Conservation (phyloP, 2,888 invertebrate species). For the Calameuta pallipes region DNA sequence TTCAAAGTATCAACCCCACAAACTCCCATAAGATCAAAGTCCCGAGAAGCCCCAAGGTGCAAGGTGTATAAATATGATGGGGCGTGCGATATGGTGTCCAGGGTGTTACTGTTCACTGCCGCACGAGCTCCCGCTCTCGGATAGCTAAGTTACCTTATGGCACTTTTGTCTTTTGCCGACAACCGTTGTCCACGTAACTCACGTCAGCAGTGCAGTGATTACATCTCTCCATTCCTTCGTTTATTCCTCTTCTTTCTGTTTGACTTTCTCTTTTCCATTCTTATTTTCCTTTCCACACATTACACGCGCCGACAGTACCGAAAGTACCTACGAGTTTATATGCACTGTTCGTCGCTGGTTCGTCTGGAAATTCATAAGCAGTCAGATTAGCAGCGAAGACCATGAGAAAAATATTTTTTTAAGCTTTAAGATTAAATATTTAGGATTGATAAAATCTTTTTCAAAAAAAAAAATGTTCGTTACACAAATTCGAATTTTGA, state of each 20-base stretch:
- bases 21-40: conserved; percentile 34
- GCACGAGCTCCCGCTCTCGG: conserved; percentile 32
- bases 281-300: neutral
- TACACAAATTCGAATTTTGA: neutral
- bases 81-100: conserved; percentile 43
- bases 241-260: conserved; percentile 17
- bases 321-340: neutral
- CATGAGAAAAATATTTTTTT: neutral
- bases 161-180: conserved; percentile 49
- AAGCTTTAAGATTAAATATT: neutral
- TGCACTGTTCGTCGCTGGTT: conserved; percentile 2
- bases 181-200: conserved; percentile 54
- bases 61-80: conserved; percentile 54
- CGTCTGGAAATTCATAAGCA: conserved; percentile 39
- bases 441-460: too few species aligned
- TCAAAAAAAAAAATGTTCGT: too few species aligned
- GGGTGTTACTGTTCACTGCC: conserved; percentile 42
- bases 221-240: conserved; percentile 45
- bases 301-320: conserved; percentile 7
- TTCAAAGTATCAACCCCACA: conserved; percentile 1
- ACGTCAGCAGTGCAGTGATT: conserved; percentile 50
- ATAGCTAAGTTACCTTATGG: neutral
- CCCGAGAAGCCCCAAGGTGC: conserved; percentile 33
- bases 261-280: conserved; percentile 8
- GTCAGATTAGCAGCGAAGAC: conserved; percentile 14